Evolutionary conservation across 2,113 vertebrate species (phyloP), one percentile per base, ranked within the genome.

Genomic region (Cercocebus atys): DNA sequence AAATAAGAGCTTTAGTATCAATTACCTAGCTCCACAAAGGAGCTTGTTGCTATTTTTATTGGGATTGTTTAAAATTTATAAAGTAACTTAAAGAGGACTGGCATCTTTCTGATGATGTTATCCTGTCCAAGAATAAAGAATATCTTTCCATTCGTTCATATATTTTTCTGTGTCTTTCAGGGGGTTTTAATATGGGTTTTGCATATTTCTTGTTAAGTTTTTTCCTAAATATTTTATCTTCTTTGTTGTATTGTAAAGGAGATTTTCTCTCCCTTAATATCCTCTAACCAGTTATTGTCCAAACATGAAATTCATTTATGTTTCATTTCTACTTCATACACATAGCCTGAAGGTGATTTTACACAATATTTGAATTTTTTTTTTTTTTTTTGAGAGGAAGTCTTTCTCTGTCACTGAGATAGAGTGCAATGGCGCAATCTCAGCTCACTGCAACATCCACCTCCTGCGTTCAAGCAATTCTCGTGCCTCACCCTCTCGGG

Each of bases 201-300:
- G 10, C 18, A 20, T 73, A 50, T 87, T 84, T 82, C 30, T 79
- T 64, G 3, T 20, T 64, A 81, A 76, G 32, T 88, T 40, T 90
- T 75, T 43, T 68, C n/a, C 40, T 72, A 88, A 89, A 25, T 95
- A 78, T 81, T 82, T 95, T 93, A 78, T 82, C 50, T 57, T 81
- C 73, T 25, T 61, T 61, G 8, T 72, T 86, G 52, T 76, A 52
- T 38, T 35, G 2, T 27, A 47, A 43, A 81, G 47, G 57, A 5
- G 25, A 23, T 20, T 89, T 95, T 76, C 6, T 90, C 14, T 97
- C 11, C 40, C 38, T 95, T 82, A 61, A 27, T 68, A 50, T 43
- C 30, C 20, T 80, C 64, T 66, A 73, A 14, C 13, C 64, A 30
- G 32, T 66, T 85, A 66, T 66, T 94, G 25, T 61, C 25, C 59